Base-by-base conservation (phyloP, 2,888 invertebrate genomes). In the Tiphia femorata region DNA sequence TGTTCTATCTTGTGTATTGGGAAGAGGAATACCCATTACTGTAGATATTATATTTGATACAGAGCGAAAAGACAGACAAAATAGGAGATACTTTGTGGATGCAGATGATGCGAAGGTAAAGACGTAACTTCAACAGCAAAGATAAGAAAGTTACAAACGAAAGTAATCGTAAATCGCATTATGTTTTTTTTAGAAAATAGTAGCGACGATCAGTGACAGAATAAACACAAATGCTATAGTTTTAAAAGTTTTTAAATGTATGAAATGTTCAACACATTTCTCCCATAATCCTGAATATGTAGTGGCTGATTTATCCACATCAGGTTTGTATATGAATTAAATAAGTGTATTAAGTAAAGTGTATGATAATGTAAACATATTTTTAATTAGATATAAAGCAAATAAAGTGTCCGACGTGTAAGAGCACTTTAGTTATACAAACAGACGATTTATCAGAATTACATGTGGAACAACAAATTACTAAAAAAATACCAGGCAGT, bases 221-320 rank as follows among this genome's bases (percentile, higher is more conserved):
- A 82, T 87, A 3, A 86, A 84, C 2, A 77, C 83, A 40, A 84
- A 86, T 29, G 82, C 86, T 46, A 83, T 87, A 42, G 76, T 73
- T 19, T 57, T 83, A 12, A 80, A 80, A 62, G 68, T 82, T 30
- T 82, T 80, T 42, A 81, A 82, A 62, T 91, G 91, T 73, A 86
- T 90, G 75, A 90, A 88, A 75, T 91, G 91, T 68, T 85, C 86
- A 2, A 85, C 87, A 7, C 86, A 88, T 62, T 91, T 91, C 77
- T 86, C 86, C 1, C 84, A 85, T 54, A 87, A 88, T 64, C 80
- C 69, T 1, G 81, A 84, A 35, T 74, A 75, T 48, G 40, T 59
- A 4, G 49, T 69, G 4, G 62, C 65, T 19, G 55, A 55, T 41
- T 40, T 58, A 25, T 58, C 51, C 23, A 7, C 5, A 43, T 53